These are phyloP conservation scores for Brachypodius melanocephalos DNA, from an alignment of 2,113 vertebrate species.

Conservation along the genomic window DNA sequence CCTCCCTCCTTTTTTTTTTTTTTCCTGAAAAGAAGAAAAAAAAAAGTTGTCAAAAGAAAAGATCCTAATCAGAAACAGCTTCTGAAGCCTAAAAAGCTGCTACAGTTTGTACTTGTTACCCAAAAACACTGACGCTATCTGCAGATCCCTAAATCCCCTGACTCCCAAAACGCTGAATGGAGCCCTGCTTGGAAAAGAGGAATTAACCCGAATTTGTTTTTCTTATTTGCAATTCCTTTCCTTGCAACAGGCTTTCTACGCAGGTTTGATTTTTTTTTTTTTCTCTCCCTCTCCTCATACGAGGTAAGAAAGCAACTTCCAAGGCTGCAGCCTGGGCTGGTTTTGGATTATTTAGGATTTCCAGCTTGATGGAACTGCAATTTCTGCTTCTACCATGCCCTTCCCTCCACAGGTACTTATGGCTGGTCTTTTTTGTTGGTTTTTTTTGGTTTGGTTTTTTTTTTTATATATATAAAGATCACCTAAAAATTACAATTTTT, in stretches of 20 bases:
- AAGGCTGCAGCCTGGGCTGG: background rate
- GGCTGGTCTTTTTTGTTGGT: too few species aligned
- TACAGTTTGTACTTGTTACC: constrained; percentile 23
- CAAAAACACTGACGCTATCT: background rate
- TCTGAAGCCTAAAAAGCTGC: background rate
- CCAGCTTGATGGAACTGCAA: background rate
- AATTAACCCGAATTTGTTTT: background rate
- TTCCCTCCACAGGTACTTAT: background rate
- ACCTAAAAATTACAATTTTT: background rate
- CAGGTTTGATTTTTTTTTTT: background rate
- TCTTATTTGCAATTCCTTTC: background rate
- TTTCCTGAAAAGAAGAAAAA: background rate
- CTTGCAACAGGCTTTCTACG: background rate
- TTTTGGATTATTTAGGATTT: background rate
- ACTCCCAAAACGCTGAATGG: background rate
- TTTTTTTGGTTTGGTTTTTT: too few species aligned
- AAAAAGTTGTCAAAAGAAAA: constrained; percentile 58
- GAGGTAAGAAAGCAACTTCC: background rate
- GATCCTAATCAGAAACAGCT: constrained; percentile 70
- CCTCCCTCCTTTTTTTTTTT: background rate
- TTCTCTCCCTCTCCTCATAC: background rate
- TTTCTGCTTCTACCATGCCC: background rate
- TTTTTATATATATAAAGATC: background rate
- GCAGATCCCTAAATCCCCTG: constrained; percentile 19
- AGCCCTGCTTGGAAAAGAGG: background rate